phyloP scores from a whole-genome alignment of 2,888 invertebrate species.

The Ferdinandea cuprea region DNA sequence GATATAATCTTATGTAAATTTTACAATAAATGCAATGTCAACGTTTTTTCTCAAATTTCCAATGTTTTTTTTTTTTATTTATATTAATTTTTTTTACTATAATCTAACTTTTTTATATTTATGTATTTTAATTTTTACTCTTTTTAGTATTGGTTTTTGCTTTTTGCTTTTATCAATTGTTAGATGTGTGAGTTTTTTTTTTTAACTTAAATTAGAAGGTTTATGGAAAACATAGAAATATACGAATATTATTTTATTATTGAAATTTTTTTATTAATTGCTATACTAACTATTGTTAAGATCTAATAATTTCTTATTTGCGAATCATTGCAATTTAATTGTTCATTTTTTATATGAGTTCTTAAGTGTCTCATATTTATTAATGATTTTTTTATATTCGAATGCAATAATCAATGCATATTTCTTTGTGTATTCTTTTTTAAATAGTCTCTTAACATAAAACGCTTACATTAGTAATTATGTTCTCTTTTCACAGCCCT shows the following conservation, averaged over 20 bases:
- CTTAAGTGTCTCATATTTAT: conserved; percentile 11
- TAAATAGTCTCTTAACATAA: conserved; percentile 73
- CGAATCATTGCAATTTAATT: conserved; percentile 36
- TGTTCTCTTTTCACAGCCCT: conserved; percentile 75
- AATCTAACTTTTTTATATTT: not conserved
- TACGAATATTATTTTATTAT: conserved; percentile 59
- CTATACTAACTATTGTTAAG: conserved; percentile 56
- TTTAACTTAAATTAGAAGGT: conserved; percentile 54
- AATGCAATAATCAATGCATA: conserved; percentile 62
- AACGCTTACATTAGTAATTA: conserved; percentile 72
- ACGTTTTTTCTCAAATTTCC: conserved; percentile 28
- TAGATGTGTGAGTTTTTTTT: conserved; percentile 30
- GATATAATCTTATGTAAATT: conserved; percentile 65
- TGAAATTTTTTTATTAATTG: conserved; percentile 32
- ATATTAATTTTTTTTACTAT: conserved; percentile 13
- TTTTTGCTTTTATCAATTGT: conserved; percentile 27
- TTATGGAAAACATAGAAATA: conserved; percentile 71
- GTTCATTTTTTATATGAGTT: conserved; percentile 17
- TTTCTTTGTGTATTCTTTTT: conserved; percentile 43
- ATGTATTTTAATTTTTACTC: conserved; percentile 11
- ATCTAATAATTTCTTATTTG: conserved; percentile 47
- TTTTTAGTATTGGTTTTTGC: conserved; percentile 12
- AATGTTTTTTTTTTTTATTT: conserved; percentile 14
- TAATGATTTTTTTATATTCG: conserved; percentile 12
- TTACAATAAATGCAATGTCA: conserved; percentile 68